Base-by-base conservation (phyloP, 2,113 vertebrate species). In the Dipodomys merriami region DNA sequence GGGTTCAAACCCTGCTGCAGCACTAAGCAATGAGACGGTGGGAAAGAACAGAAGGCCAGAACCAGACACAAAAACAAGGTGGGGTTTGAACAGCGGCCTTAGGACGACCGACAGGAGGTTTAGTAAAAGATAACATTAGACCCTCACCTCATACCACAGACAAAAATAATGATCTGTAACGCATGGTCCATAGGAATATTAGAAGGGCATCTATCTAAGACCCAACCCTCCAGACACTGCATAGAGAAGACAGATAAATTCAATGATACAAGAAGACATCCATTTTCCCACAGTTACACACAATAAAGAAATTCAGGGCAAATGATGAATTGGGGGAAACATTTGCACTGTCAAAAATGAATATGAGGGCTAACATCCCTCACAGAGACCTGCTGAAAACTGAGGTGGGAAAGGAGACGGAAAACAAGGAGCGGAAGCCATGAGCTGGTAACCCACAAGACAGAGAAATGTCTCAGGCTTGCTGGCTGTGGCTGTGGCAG, bases 211-310 rank as follows among this genome's bases (percentile, higher is more conserved):
- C 2, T n/a, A 46, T 53, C 57, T n/a, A 65, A 83, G 60, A 16
- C 25, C 8, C 53, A 16, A 57, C 44, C 19, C 3, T 3, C 12
- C 13, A 6, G 29, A 1, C 0, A 5, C 29, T 0, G 0, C 4
- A 13, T 22, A 72, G 74, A 80, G 27, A 10, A 74, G 68, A 74
- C 2, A 0, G 39, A 19, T 5, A 27, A 22, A 10, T 7, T 29
- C 2, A 7, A 29, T 22, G 19, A 19, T 8, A 12, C 22, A 69
- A 60, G 78, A 78, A 33, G 16, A 85, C 27, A 86, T 6, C 53
- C 62, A 44, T 1, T 69, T 81, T 18, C 30, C 62, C 39, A 57
- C 8, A 77, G 68, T 81, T 84, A 25, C 15, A 9, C 27, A 64
- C 27, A 18, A 6, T 7, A 39, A 62, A n/a, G 67, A 93, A 79